Evolutionary conservation across 2,888 invertebrate species (phyloP), one percentile per base, ranked within the genome.

Genomic region (Neocrepidodera transversa): DNA sequence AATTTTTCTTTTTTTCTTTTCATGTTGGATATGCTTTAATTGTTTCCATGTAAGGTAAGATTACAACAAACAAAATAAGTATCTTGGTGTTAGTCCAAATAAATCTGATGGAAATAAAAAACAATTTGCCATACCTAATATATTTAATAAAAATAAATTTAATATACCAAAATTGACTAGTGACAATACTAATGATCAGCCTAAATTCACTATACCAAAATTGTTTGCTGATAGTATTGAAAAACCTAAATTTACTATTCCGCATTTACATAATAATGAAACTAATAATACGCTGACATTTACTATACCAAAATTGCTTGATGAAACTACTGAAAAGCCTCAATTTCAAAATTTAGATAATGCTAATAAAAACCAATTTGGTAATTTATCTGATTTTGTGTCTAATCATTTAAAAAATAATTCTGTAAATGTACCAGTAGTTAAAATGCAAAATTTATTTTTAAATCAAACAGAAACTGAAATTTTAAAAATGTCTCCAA

Each of bases 21-120:
- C 74, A 75, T 76, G 71, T 73, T 66, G 53, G 62, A 63, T 68
- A 64, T 68, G 64, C 57, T 59, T 68, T 68, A 58, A 60, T 68
- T 63, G 64, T 67, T 71, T 64, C 64, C 69, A 72, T 64, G 81
- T 71, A 83, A 83, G 83, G 83, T 83, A 83, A 83, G 83, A 79
- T 80, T 75, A 72, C 61, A 69, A 64, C 66, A 54, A 49, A 40
- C 59, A 50, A 49, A 43, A 30, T 54, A 60, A 58, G 35, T n/a
- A n/a, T n/a, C n/a, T n/a, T n/a, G n/a, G n/a, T n/a, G n/a, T n/a
- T n/a, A n/a, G n/a, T n/a, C n/a, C n/a, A n/a, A n/a, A n/a, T n/a
- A n/a, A n/a, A n/a, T n/a, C n/a, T n/a, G n/a, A n/a, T 42, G 43
- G 16, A 16, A 54, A 30, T 18, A 52, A 43, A 52, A 55, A 52